Evolutionary conservation across 2,797 vertebrate species (phyloP).

Genomic region (Ctenochaetus hawaiiensis): DNA sequence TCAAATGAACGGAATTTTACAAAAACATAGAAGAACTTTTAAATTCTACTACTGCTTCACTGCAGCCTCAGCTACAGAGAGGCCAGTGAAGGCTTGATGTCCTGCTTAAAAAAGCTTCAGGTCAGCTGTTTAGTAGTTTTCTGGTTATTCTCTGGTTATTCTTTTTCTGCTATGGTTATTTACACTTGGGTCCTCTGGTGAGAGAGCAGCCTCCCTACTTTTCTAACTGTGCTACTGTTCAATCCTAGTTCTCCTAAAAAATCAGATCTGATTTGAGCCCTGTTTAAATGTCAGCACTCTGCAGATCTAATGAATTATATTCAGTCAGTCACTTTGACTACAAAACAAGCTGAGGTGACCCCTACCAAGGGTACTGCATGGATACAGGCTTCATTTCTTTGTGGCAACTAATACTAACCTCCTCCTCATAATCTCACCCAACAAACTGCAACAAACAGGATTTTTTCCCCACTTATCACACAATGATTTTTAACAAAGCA

Average conservation of each 20-base stretch:
- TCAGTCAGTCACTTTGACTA: constrained; percentile 57
- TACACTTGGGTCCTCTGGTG: constrained; percentile 9
- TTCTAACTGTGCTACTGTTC: constrained; percentile 14
- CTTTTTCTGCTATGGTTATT: constrained; percentile 17
- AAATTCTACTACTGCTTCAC: not conserved
- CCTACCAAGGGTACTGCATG: constrained; percentile 33
- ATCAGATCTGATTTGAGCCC: constrained; percentile 28
- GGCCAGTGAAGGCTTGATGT: constrained; percentile 9
- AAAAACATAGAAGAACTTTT: not conserved
- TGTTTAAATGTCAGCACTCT: constrained; percentile 54
- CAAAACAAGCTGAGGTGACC: constrained; percentile 47
- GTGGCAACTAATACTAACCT: constrained; percentile 18
- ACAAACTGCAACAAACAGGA: constrained; percentile 24
- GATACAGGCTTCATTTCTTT: constrained; percentile 40
- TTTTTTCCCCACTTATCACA: constrained; percentile 12
- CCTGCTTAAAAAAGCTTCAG: constrained; percentile 11
- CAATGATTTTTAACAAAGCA: constrained; percentile 14
- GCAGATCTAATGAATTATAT: constrained; percentile 42
- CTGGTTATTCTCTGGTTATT: not conserved
- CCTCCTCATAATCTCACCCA: constrained; percentile 11
- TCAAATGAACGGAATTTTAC: not conserved
- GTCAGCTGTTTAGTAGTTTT: constrained; percentile 7
- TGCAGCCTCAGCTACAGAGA: not conserved
- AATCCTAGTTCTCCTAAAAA: constrained; percentile 20
- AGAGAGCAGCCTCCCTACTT: not conserved